These are phyloP conservation scores for Dendrolimus kikuchii DNA, from an alignment of 1,140 invertebrate species.

Conservation along the genomic window DNA sequence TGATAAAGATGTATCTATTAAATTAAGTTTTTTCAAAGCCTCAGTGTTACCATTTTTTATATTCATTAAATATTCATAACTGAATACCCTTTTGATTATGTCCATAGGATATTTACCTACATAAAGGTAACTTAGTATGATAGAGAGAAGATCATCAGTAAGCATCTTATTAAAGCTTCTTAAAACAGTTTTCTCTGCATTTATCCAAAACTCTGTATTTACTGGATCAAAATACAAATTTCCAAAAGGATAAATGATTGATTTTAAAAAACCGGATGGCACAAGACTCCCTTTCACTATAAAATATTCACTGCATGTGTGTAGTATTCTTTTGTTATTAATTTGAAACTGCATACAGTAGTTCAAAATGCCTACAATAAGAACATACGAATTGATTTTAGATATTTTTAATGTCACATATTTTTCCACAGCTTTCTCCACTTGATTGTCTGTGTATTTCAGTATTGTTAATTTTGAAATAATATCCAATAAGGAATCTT, in stretches of 20 bases:
- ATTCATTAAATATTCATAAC: slow-evolving; percentile 75
- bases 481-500: slow-evolving; percentile 75
- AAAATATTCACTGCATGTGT: slow-evolving; percentile 75
- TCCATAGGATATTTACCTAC: slow-evolving; percentile 77
- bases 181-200: slow-evolving; percentile 72
- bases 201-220: slow-evolving; percentile 75
- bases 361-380: slow-evolving; percentile 76
- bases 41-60: slow-evolving; percentile 57
- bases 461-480: slow-evolving; percentile 72
- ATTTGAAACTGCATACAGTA: slow-evolving; percentile 76
- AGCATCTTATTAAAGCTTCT: slow-evolving; percentile 76
- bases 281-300: slow-evolving; percentile 67
- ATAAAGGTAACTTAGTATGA: slow-evolving; percentile 79
- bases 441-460: slow-evolving; percentile 71
- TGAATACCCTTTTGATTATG: slow-evolving; percentile 76
- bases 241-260: slow-evolving; percentile 77
- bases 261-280: slow-evolving; percentile 71
- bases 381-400: slow-evolving; percentile 68
- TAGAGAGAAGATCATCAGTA: slow-evolving; percentile 74
- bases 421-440: slow-evolving; percentile 75
- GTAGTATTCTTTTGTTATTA: slow-evolving; percentile 73
- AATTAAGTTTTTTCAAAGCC: slow-evolving; percentile 69
- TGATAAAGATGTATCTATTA: slow-evolving; percentile 78
- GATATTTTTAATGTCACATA: slow-evolving; percentile 73
- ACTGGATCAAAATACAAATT: slow-evolving; percentile 74